Evolutionary conservation across 2,888 invertebrate species (phyloP).

Genomic region (Tipula lateralis): DNA sequence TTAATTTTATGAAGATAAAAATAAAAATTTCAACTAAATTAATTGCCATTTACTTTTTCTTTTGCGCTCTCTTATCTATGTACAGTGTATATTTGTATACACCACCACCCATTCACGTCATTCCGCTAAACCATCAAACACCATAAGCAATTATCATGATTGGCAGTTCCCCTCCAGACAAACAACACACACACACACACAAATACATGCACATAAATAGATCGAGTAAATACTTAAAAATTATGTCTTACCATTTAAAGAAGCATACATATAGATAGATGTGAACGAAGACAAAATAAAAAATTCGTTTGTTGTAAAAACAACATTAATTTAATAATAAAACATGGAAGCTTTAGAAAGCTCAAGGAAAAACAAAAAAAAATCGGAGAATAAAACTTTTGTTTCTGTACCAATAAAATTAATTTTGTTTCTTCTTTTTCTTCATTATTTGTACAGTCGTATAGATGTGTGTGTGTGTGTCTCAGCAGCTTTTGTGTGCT

Average conservation of each 20-base stretch:
- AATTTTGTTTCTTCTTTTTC: not conserved
- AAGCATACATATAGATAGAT: too few relatives aligned
- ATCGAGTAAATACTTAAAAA: conserved; percentile 24
- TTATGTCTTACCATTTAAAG: conserved; percentile 19
- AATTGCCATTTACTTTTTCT: not conserved
- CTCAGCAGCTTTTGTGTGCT: not conserved
- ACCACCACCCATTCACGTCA: too few relatives aligned
- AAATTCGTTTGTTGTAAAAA: not conserved
- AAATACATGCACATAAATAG: not conserved
- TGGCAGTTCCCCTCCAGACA: not conserved
- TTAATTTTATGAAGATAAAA: not conserved
- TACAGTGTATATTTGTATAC: not conserved
- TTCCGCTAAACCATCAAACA: too few relatives aligned
- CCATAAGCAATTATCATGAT: not conserved
- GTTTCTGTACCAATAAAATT: not conserved
- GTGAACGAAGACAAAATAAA: not conserved
- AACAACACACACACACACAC: not conserved
- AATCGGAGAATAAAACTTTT: not conserved
- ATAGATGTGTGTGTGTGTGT: not conserved
- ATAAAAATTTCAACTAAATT: not conserved
- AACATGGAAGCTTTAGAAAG: conserved; percentile 19
- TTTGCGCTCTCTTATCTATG: not conserved
- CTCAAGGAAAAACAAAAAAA: conserved; percentile 14
- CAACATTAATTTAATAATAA: not conserved
- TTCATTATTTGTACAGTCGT: too few relatives aligned